phyloP scores from a whole-genome alignment of 1,140 invertebrate species.

The Microplitis demolitor region DNA sequence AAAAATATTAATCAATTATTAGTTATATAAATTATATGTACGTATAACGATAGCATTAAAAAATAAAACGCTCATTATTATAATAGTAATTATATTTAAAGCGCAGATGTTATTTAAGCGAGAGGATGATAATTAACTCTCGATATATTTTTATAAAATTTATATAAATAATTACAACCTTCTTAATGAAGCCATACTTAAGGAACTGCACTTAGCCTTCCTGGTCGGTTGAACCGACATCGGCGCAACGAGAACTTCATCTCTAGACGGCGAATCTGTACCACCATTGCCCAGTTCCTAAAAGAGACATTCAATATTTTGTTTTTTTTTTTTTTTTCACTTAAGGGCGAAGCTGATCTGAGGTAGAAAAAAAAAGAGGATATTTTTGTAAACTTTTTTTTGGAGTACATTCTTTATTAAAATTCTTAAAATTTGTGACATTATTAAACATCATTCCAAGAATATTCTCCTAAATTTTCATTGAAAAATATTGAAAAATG shows the following conservation, averaged over 20 bases:
- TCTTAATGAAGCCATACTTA: slow-evolving; percentile 65
- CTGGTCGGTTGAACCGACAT: slow-evolving; percentile 81
- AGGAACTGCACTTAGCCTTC: slow-evolving; percentile 70
- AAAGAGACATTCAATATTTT: slow-evolving; percentile 29
- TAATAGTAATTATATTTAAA: too few species aligned
- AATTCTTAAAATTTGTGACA: too few species aligned
- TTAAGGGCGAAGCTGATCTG: too few species aligned
- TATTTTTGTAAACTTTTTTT: not conserved
- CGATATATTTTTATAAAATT: not conserved
- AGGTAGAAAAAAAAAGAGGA: not conserved
- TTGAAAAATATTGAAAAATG: too few species aligned
- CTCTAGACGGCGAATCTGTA: slow-evolving; percentile 64
- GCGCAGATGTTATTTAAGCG: not conserved
- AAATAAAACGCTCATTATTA: too few species aligned
- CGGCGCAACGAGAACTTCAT: slow-evolving; percentile 72
- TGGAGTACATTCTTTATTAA: not conserved
- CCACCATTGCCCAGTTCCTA: slow-evolving; percentile 69
- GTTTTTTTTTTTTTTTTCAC: not conserved
- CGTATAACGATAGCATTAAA: too few species aligned
- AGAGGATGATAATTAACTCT: not conserved
- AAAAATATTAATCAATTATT: too few species aligned
- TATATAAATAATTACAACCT: slow-evolving; percentile 59
- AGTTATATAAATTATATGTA: too few species aligned
- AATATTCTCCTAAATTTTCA: too few species aligned
- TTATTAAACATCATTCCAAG: too few species aligned